Conservation (phyloP, 2,888 invertebrate genomes). For the Drosophila sordidapex region DNA sequence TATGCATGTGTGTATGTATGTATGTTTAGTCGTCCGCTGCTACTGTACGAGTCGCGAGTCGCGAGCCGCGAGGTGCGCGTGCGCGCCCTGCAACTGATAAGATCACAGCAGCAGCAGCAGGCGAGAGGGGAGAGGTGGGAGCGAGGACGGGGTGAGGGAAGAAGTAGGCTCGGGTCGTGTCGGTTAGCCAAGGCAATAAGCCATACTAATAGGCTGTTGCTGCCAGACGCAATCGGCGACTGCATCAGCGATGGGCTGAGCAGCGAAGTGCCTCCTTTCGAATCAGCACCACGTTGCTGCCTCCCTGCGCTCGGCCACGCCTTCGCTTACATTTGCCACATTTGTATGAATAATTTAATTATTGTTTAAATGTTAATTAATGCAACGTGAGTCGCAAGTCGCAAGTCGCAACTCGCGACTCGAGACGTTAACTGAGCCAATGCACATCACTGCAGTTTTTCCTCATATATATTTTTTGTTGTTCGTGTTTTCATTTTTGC, state of each 20-base stretch:
- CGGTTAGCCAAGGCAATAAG: slow-evolving; percentile 69
- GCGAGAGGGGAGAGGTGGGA: not conserved
- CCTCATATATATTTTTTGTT: not conserved
- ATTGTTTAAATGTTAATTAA: slow-evolving; percentile 84
- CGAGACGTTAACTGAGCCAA: slow-evolving; percentile 45
- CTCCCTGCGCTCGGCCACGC: slow-evolving; percentile 6
- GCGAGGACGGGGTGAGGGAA: not conserved
- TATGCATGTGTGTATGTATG: slow-evolving; percentile 2
- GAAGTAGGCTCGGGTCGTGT: slow-evolving; percentile 24
- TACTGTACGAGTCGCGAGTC: slow-evolving; percentile 26
- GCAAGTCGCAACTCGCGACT: slow-evolving; percentile 14
- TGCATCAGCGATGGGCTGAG: slow-evolving; percentile 51
- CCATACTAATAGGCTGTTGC: slow-evolving; percentile 77
- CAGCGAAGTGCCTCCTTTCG: slow-evolving; percentile 36
- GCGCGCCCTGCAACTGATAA: slow-evolving; percentile 70
- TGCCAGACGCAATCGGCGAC: slow-evolving; percentile 51
- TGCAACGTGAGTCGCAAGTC: slow-evolving; percentile 73
- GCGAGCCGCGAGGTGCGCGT: slow-evolving; percentile 62
- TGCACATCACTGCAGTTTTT: slow-evolving; percentile 44
- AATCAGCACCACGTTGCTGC: not conserved
- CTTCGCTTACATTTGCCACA: slow-evolving; percentile 70
- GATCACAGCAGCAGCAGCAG: slow-evolving; percentile 43
- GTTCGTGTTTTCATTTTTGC: slow-evolving; percentile 37
- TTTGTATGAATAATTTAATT: slow-evolving; percentile 84
- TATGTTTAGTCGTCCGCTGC: slow-evolving; percentile 14